Evolutionary conservation across 53 echinoderm and acorn worm genomes (phyloP).

Genomic region (Holothuria scabra): DNA sequence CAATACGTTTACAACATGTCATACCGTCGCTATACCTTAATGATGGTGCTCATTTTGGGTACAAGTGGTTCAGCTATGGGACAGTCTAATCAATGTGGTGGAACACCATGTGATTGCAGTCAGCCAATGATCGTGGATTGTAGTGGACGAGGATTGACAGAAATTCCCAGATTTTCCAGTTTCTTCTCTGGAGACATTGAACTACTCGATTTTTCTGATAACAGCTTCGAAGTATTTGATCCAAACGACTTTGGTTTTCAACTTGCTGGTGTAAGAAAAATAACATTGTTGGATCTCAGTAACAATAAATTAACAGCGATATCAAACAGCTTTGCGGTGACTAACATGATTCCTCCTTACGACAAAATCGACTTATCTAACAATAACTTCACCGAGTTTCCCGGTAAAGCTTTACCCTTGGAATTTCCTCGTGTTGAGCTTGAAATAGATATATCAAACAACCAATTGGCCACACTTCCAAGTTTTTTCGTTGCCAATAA

Average conservation of each 20-base stretch:
- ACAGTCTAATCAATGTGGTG: background rate
- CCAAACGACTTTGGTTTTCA: background rate
- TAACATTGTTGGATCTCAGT: conserved; percentile 6
- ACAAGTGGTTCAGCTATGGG: too few relatives aligned
- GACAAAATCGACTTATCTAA: conserved; percentile 4
- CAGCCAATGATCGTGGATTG: background rate
- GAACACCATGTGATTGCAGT: background rate
- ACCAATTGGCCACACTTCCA: conserved; percentile 14
- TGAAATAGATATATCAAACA: conserved; percentile 26
- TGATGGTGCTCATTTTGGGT: too few relatives aligned
- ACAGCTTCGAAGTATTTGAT: conserved; percentile 9
- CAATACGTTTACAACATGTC: too few relatives aligned
- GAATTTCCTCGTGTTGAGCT: background rate
- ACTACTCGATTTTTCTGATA: conserved; percentile 18
- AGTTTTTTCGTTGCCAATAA: background rate
- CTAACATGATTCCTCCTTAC: background rate
- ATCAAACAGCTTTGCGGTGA: background rate
- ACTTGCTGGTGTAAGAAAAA: background rate
- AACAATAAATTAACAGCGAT: conserved; percentile 6
- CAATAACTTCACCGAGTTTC: conserved; percentile 4
- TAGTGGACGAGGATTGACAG: conserved; percentile 10
- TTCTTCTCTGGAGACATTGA: background rate
- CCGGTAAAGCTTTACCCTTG: conserved; percentile 10
- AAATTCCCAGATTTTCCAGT: background rate
- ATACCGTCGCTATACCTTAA: too few relatives aligned